Conservation (phyloP, 1,140 invertebrate species). For the Zaprionus africanus region DNA sequence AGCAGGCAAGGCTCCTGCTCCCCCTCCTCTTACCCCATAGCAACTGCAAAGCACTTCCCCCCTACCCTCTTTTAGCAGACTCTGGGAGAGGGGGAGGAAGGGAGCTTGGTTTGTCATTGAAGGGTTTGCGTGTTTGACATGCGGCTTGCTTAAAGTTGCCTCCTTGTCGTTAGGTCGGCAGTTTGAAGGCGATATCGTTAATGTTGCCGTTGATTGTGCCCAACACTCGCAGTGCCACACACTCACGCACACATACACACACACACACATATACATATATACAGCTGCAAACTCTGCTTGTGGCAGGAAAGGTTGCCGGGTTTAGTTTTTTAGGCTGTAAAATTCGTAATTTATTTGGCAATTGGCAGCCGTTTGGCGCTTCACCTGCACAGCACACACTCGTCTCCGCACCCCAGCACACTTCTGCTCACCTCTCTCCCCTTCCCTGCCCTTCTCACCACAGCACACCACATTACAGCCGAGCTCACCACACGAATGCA, state of each 20-base stretch:
- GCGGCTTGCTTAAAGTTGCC: slow-evolving; percentile 52
- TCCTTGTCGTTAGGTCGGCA: slow-evolving; percentile 55
- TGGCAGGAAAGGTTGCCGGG: slow-evolving; percentile 7
- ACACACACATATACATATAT: slow-evolving; percentile 7
- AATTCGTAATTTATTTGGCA: slow-evolving; percentile 78
- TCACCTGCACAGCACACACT: slow-evolving; percentile 10
- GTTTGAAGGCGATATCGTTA: slow-evolving; percentile 80
- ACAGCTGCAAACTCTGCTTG: slow-evolving; percentile 13
- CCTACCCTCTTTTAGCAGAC: too few species aligned
- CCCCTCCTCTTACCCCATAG: not conserved
- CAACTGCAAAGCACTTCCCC: not conserved
- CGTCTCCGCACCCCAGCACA: not conserved
- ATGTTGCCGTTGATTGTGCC: slow-evolving; percentile 79
- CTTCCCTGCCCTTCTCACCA: not conserved
- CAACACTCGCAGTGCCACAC: slow-evolving; percentile 48
- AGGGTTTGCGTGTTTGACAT: slow-evolving; percentile 76
- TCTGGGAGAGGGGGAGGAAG: not conserved
- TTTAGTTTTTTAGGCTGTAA: slow-evolving; percentile 50
- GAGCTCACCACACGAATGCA: slow-evolving; percentile 29
- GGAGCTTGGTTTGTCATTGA: slow-evolving; percentile 55
- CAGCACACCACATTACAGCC: not conserved
- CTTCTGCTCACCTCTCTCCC: not conserved
- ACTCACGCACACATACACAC: slow-evolving; percentile 34
- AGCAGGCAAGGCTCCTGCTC: slow-evolving; percentile 1
- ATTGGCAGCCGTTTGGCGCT: slow-evolving; percentile 65